Evolutionary conservation across 2,113 vertebrate genomes (phyloP).

Genomic region (Heterochromis multidens): DNA sequence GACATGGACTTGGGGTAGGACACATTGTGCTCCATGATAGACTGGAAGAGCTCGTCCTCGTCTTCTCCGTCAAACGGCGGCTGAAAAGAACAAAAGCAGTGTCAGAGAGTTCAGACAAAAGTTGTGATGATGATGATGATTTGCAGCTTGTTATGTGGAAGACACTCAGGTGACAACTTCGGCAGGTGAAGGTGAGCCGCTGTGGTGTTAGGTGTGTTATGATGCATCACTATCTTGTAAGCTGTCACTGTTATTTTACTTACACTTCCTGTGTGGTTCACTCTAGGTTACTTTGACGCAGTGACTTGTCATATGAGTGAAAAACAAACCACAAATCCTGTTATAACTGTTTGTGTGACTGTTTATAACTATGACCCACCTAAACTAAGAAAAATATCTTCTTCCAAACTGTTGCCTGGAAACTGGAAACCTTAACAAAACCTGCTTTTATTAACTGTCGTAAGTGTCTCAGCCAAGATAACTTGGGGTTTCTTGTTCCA

Average conservation of each 20-base stretch:
- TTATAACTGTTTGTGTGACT: not conserved
- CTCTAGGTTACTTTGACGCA: not conserved
- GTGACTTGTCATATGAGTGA: not conserved
- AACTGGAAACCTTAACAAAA: not conserved
- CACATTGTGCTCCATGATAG: constrained; percentile 98
- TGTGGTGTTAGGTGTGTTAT: not conserved
- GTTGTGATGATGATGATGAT: not conserved
- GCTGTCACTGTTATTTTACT: not conserved
- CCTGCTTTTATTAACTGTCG: not conserved
- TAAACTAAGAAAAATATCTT: not conserved
- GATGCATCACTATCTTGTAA: not conserved
- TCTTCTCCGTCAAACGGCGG: constrained; percentile 97
- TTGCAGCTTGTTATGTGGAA: not conserved
- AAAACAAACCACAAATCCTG: not conserved
- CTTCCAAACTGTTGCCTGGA: constrained; percentile 16
- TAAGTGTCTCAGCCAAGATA: not conserved
- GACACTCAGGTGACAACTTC: not conserved
- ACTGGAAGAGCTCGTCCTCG: constrained; percentile 96
- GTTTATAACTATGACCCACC: not conserved
- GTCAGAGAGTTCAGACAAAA: not conserved
- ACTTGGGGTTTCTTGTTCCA: not conserved
- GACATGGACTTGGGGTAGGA: constrained; percentile 97
- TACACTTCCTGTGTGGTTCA: not conserved
- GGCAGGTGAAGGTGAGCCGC: not conserved
- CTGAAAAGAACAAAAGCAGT: constrained; percentile 62